Evolutionary conservation across 2,797 vertebrate species (phyloP).

Genomic region (Rhincodon typus): DNA sequence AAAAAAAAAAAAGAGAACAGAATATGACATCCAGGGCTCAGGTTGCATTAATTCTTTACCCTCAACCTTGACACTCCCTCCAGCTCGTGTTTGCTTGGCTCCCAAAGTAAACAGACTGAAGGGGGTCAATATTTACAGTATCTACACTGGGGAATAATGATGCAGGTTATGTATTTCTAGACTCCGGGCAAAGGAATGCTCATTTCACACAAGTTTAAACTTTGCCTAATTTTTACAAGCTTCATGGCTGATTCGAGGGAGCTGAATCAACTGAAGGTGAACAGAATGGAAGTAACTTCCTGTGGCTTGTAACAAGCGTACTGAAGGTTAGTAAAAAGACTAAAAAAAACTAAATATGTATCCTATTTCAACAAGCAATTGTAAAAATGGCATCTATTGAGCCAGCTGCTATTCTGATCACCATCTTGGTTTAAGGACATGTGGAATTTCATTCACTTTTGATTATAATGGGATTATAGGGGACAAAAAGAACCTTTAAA

Average conservation of each 20-base stretch:
- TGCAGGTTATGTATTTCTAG: neutral
- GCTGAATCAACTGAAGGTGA: neutral
- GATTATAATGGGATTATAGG: neutral
- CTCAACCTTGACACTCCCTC: neutral
- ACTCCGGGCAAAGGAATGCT: neutral
- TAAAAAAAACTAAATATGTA: neutral
- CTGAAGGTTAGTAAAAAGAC: neutral
- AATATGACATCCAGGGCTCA: too few relatives aligned
- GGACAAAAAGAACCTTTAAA: neutral
- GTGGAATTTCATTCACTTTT: neutral
- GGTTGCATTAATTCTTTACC: neutral
- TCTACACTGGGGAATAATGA: neutral
- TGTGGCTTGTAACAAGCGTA: neutral
- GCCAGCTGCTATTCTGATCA: neutral
- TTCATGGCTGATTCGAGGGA: neutral
- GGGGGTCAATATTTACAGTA: neutral
- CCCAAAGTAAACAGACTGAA: neutral
- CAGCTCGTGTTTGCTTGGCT: neutral
- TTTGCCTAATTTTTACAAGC: neutral
- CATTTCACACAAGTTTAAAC: neutral
- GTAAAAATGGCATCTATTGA: neutral
- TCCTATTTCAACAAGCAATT: too few relatives aligned
- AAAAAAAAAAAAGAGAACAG: too few relatives aligned
- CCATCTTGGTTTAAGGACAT: neutral
- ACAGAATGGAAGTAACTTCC: neutral